phyloP scores from a whole-genome alignment of 2,113 vertebrate species.

The Hippocampus mohnikei region DNA sequence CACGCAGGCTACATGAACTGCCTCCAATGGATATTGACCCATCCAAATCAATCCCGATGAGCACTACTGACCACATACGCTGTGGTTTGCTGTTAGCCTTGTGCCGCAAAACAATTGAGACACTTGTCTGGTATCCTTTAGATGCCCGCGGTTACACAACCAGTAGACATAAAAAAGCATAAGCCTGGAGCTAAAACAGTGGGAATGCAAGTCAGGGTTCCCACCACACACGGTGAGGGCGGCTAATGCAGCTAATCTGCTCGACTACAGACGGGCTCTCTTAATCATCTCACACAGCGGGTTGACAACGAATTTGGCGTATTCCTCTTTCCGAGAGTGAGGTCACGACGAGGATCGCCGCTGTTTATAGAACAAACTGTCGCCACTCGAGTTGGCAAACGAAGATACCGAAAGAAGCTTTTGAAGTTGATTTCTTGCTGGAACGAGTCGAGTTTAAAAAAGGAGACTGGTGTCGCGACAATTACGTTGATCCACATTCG shows the following conservation, averaged over 20 bases:
- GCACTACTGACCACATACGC: background rate
- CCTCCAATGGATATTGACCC: constrained; percentile 31
- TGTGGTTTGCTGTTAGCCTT: background rate
- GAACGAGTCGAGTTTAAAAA: background rate
- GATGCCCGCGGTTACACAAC: constrained; percentile 35
- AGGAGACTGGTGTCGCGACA: background rate
- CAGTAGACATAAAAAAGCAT: constrained; percentile 36
- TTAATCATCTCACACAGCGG: constrained; percentile 31
- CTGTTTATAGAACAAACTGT: background rate
- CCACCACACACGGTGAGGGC: constrained; percentile 41
- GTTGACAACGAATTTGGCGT: constrained; percentile 28
- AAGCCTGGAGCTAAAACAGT: constrained; percentile 24
- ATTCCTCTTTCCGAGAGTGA: constrained; percentile 12
- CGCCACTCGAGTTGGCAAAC: background rate
- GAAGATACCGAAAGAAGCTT: background rate
- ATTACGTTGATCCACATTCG: background rate
- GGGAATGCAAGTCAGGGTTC: constrained; percentile 40
- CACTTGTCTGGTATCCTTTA: constrained; percentile 10
- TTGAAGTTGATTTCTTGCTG: background rate
- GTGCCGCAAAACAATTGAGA: background rate
- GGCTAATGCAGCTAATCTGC: constrained; percentile 56
- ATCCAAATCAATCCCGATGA: background rate
- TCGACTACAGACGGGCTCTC: constrained; percentile 39
- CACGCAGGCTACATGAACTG: constrained; percentile 32
- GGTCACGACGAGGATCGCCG: background rate